Evolutionary conservation across 2,797 vertebrate genomes (phyloP).

Genomic region (Sitta carolinensis): DNA sequence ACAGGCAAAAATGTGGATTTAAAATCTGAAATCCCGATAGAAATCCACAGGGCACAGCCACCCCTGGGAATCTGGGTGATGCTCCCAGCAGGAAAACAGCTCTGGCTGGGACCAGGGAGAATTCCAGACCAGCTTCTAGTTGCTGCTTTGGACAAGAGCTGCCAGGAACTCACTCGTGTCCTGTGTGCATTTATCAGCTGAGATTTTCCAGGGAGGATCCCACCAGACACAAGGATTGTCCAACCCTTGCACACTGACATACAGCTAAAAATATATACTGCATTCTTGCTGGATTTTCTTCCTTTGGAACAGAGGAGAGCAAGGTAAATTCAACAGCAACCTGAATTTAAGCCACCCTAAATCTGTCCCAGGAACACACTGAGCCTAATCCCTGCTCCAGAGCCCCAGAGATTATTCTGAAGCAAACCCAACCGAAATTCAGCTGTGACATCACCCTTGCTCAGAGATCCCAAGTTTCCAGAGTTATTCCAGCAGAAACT

Average conservation of each 20-base stretch:
- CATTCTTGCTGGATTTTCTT: background rate
- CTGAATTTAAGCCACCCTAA: background rate
- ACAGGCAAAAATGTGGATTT: fast-evolving
- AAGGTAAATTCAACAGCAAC: background rate
- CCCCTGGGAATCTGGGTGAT: background rate
- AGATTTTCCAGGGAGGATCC: background rate
- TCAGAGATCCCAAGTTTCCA: background rate
- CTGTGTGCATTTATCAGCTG: fast-evolving
- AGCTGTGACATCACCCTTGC: background rate
- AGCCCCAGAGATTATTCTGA: background rate
- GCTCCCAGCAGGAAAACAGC: background rate
- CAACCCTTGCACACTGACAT: fast-evolving
- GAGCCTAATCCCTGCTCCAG: background rate
- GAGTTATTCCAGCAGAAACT: background rate
- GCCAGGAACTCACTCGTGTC: fast-evolving
- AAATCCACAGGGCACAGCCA: background rate
- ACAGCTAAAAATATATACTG: background rate
- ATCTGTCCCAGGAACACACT: background rate
- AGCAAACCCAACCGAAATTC: background rate
- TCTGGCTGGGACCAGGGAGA: background rate
- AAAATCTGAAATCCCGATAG: background rate
- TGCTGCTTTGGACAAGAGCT: background rate
- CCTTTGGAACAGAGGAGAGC: background rate
- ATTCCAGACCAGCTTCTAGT: background rate
- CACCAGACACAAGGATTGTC: background rate